Conservation (phyloP, 2,888 invertebrate species). For the Tricholauxania praeusta region DNA sequence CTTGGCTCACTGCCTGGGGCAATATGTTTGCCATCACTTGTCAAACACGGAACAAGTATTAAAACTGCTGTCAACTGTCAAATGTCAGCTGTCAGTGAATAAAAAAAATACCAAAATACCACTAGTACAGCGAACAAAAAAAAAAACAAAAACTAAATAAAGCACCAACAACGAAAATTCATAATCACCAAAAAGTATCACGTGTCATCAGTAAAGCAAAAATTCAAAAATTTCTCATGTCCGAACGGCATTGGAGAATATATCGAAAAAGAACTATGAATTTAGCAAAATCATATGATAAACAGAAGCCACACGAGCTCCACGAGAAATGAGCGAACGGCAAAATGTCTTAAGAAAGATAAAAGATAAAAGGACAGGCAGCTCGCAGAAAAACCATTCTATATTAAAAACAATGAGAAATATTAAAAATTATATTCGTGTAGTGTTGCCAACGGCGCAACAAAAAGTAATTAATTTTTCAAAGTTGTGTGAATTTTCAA, state of each 20-base stretch:
- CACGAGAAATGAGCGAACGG: background rate
- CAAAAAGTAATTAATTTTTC: conserved; percentile 26
- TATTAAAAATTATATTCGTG: conserved; percentile 16
- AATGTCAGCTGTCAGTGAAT: conserved; percentile 13
- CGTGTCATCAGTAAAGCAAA: conserved; percentile 17
- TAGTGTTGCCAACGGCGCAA: conserved; percentile 20
- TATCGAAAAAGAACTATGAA: background rate
- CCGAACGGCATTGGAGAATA: conserved; percentile 2
- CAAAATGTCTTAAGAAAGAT: too few relatives aligned
- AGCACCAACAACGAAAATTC: conserved; percentile 17
- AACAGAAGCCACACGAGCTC: conserved; percentile 15
- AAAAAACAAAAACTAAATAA: conserved; percentile 11
- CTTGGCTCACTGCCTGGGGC: conserved; percentile 29
- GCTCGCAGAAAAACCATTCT: too few relatives aligned
- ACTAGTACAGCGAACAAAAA: conserved; percentile 17
- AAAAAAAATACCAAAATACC: background rate
- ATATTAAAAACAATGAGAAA: too few relatives aligned
- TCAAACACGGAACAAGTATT: conserved; percentile 42
- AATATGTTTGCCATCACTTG: conserved; percentile 49
- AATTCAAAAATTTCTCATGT: conserved; percentile 30
- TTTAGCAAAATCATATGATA: conserved; percentile 2
- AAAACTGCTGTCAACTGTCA: conserved; percentile 28
- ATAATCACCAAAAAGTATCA: conserved; percentile 30
- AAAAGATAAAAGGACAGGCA: too few relatives aligned
- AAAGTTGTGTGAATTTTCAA: background rate